phyloP scores from a whole-genome alignment of 2,888 invertebrate species.

The Macrophya alboannulata region DNA sequence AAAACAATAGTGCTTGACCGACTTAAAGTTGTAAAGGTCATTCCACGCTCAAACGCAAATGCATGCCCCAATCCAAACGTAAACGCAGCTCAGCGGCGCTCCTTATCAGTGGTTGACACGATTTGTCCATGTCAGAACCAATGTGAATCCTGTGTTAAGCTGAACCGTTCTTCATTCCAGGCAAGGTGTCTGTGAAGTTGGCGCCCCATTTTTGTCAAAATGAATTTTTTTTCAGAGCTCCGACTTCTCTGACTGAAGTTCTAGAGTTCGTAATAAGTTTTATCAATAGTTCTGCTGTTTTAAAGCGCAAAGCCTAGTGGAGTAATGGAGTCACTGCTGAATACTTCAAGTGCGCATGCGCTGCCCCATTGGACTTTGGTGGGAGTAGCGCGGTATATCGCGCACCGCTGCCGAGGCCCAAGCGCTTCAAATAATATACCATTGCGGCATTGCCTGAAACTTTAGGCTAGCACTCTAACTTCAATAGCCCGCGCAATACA shows the following conservation, averaged over 20 bases:
- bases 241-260: conserved; percentile 8
- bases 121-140: too few relatives aligned
- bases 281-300: conserved; percentile 31
- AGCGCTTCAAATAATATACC: too few relatives aligned
- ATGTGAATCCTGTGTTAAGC: too few relatives aligned
- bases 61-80: too few relatives aligned
- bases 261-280: conserved; percentile 11
- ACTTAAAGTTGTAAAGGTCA: too few relatives aligned
- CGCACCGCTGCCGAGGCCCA: not conserved
- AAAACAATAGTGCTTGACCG: too few relatives aligned
- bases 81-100: too few relatives aligned
- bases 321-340: not conserved
- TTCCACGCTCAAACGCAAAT: too few relatives aligned
- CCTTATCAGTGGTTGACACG: too few relatives aligned
- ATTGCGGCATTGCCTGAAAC: not conserved
- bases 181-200: conserved; percentile 33
- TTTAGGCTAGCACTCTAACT: not conserved
- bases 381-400: not conserved
- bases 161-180: too few relatives aligned
- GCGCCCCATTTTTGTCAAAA: conserved; percentile 26
- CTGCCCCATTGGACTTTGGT: not conserved
- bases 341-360: conserved; percentile 9
- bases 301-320: not conserved
- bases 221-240: conserved; percentile 6
- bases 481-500: not conserved